These are phyloP conservation scores for Proisotoma minuta DNA, from an alignment of 2,888 invertebrate genomes.

Conservation along the genomic window DNA sequence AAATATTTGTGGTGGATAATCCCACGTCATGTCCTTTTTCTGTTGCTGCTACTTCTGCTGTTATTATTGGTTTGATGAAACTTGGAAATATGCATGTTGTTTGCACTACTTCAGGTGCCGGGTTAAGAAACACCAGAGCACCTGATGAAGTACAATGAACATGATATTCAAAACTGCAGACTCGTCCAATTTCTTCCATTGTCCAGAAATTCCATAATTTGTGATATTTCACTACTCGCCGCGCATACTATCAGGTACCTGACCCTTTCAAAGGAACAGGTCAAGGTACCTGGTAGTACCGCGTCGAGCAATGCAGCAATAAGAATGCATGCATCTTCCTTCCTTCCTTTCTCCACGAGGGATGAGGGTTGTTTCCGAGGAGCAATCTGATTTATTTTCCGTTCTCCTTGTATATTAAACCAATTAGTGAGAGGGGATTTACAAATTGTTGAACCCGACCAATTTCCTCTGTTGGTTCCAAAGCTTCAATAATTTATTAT, in stretches of 20 bases:
- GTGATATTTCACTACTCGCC: not conserved
- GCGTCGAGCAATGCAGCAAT: too few relatives aligned
- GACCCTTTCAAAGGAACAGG: not conserved
- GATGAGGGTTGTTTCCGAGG: too few relatives aligned
- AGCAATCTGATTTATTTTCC: too few relatives aligned
- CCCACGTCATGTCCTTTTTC: too few relatives aligned
- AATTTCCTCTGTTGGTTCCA: too few relatives aligned
- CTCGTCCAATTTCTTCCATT: not conserved
- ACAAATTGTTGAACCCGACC: too few relatives aligned
- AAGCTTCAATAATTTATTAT: too few relatives aligned
- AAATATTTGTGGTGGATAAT: too few relatives aligned
- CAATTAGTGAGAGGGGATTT: too few relatives aligned
- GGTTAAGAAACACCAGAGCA: constrained; percentile 88
- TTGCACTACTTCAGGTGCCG: constrained; percentile 64
- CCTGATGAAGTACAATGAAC: constrained; percentile 99
- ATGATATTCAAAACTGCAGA: constrained; percentile 58
- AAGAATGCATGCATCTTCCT: too few relatives aligned
- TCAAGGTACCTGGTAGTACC: not conserved
- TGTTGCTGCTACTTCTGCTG: not conserved
- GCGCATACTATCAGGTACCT: not conserved
- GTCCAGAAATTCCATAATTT: not conserved
- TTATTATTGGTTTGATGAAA: not conserved
- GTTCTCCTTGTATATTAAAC: too few relatives aligned
- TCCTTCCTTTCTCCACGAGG: too few relatives aligned
- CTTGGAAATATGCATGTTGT: constrained; percentile 4